phyloP scores from a whole-genome alignment of 2,113 vertebrate species.

The Scolopax mira region DNA sequence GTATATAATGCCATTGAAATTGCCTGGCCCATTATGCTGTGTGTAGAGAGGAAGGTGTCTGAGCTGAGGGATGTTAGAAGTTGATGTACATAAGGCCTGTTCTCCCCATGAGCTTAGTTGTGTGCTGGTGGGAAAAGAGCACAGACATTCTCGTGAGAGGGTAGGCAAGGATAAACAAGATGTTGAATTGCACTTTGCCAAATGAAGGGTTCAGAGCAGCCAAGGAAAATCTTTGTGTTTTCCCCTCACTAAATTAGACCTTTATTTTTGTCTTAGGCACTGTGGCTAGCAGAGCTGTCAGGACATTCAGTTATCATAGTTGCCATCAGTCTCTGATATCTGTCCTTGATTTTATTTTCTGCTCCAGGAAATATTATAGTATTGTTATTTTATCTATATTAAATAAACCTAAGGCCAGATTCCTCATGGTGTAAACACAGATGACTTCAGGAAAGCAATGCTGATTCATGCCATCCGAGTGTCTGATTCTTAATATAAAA shows the following conservation, averaged over 20 bases:
- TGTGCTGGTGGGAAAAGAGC: not conserved
- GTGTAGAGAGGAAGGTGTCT: not conserved
- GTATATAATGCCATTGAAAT: not conserved
- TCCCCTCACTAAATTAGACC: not conserved
- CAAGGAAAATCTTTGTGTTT: not conserved
- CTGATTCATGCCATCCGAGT: not conserved
- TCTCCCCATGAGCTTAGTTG: not conserved
- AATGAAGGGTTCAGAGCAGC: not conserved
- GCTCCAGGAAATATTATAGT: not conserved
- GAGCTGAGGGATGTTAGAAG: not conserved
- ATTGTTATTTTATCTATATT: conserved; percentile 22
- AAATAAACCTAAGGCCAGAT: not conserved
- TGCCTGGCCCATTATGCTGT: not conserved
- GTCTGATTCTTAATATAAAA: not conserved
- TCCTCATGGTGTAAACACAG: not conserved
- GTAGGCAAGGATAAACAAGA: not conserved
- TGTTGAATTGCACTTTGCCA: not conserved
- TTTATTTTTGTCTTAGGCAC: not conserved
- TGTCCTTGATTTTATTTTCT: conserved; percentile 37
- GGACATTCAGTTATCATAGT: not conserved
- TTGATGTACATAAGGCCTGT: accelerated
- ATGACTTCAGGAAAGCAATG: not conserved
- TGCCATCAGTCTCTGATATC: not conserved
- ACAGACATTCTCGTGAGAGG: not conserved
- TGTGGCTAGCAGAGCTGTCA: not conserved